Base-by-base conservation (phyloP, 2,113 vertebrate species). In the Triplophysa siluroides region DNA sequence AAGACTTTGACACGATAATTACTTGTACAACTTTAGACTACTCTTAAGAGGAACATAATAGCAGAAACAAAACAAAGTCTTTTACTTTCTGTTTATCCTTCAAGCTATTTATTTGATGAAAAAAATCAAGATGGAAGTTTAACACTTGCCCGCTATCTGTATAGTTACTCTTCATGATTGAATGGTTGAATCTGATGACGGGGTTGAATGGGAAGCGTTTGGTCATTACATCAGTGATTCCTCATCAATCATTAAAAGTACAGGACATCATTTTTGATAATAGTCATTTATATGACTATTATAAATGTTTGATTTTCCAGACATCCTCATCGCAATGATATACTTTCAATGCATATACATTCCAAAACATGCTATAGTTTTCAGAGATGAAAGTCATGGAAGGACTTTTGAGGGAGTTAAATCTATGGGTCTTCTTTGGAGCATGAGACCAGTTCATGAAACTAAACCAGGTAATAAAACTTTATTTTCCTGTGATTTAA, bases 351-450 rank as follows among this genome's bases (percentile, higher is more conserved):
- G 41, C 58, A 0, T 29, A 29, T n/a, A 24, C 76, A 21, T 58
- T 47, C 9, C 26, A 14, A 65, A 43, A 43, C 10, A 10, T 72
- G 1, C 73, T 77, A 24, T 43, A 93, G 93, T 89, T 62, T 88
- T 85, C 29, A 56, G 86, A 21, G 88, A 93, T 72, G 70, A 19
- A 52, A 90, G 92, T 77, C 23, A 90, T 12, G 92, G 92, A 1
- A 92, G 93, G 21, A 90, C 92, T 0, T 94, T 92, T 47, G 73
- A 71, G 1, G 93, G 93, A 0, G 80, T 90, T 0, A 88, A 94
- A 79, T 85, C 80, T 2, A 92, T 93, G 92, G 93, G 91, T 70
- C 81, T 94, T 6, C 61, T 94, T 23, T 93, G 92, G 93, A 93
- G 93, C 45, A 85, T 93, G 76, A 89, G 83, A 70, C 87, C 91